Evolutionary conservation across 2,113 vertebrate genomes (phyloP).

Genomic region (Forbesichthys papilliferus): DNA sequence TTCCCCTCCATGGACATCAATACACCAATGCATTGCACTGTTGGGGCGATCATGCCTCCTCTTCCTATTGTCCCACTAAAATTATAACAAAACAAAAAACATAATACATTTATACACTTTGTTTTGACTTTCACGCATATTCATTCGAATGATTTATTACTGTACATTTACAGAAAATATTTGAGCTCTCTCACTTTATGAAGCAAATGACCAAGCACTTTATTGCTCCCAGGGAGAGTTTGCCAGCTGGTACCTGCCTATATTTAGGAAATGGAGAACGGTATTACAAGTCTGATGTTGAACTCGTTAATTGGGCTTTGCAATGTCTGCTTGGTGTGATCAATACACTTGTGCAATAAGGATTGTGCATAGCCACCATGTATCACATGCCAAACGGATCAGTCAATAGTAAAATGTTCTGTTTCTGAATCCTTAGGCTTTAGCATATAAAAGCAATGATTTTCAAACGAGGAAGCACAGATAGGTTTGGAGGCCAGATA

Average conservation of each 20-base stretch:
- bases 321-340: constrained; percentile 17
- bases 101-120: not conserved
- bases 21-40: constrained; percentile 71
- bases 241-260: constrained; percentile 34
- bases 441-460: not conserved
- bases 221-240: constrained; percentile 55
- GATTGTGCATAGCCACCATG: constrained; percentile 16
- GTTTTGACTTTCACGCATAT: constrained; percentile 49
- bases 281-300: constrained; percentile 8
- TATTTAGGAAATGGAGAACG: constrained; percentile 19
- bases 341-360: constrained; percentile 22
- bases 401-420: constrained; percentile 32
- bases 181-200: constrained; percentile 24
- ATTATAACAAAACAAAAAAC: not conserved
- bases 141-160: constrained; percentile 9
- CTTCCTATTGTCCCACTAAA: constrained; percentile 67
- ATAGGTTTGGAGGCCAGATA: not conserved
- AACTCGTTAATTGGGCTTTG: constrained; percentile 48
- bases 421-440: not conserved
- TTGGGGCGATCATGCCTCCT: constrained; percentile 74
- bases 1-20: constrained; percentile 75
- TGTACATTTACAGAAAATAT: not conserved
- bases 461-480: not conserved
- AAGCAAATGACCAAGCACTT: constrained; percentile 22
- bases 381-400: constrained; percentile 38